phyloP scores from a whole-genome alignment of 92 coral and sea anemone species.

The Actinernus sp. region DNA sequence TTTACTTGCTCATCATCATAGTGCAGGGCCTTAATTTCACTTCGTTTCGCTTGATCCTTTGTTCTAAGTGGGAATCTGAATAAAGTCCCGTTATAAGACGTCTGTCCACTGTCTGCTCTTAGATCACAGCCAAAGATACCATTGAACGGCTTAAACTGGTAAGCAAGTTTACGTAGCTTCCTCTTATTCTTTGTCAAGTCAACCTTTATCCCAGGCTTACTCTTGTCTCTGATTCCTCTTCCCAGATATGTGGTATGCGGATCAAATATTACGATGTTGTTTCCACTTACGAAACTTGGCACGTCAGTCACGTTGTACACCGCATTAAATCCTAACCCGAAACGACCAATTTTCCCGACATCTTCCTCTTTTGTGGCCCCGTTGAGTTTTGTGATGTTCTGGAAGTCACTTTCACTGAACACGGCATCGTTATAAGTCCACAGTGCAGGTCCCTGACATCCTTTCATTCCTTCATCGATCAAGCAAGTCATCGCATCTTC shows the following conservation, averaged over 20 bases:
- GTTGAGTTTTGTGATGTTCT: slow-evolving; percentile 81
- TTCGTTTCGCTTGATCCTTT: slow-evolving; percentile 60
- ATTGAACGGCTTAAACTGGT: slow-evolving; percentile 86
- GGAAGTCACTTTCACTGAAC: slow-evolving; percentile 83
- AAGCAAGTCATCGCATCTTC: slow-evolving; percentile 51
- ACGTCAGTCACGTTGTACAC: slow-evolving; percentile 91
- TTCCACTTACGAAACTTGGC: slow-evolving; percentile 79
- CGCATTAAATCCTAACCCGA: slow-evolving; percentile 92
- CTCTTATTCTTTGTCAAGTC: slow-evolving; percentile 53
- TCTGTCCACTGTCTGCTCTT: slow-evolving; percentile 27
- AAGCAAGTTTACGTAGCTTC: slow-evolving; percentile 41
- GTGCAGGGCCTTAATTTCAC: slow-evolving; percentile 69
- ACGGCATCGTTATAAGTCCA: slow-evolving; percentile 92
- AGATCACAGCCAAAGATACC: slow-evolving; percentile 88
- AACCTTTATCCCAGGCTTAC: slow-evolving; percentile 77
- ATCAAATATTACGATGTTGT: slow-evolving; percentile 74
- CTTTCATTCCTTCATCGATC: slow-evolving; percentile 82
- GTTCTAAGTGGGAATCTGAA: slow-evolving; percentile 91
- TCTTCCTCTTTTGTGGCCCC: slow-evolving; percentile 84
- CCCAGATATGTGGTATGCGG: slow-evolving; percentile 80
- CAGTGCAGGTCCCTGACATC: slow-evolving; percentile 90
- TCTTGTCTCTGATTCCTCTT: slow-evolving; percentile 62
- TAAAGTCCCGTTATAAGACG: slow-evolving; percentile 75
- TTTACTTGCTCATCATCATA: slow-evolving; percentile 63
- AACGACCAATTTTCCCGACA: slow-evolving; percentile 83